Base-by-base conservation (phyloP, 2,888 invertebrate species). In the Lithophane leautieri region DNA sequence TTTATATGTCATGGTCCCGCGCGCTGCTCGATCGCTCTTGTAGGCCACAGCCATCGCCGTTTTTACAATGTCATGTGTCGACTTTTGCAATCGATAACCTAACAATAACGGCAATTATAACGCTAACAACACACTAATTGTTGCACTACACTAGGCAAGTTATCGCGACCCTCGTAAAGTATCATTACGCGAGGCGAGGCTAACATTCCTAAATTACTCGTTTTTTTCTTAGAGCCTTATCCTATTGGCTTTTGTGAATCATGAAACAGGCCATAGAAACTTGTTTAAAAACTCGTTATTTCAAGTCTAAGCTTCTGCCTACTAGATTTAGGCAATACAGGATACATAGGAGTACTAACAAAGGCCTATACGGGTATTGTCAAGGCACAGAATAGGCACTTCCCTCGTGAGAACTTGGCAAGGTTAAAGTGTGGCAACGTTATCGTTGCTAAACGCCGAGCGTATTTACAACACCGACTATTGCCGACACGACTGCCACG, bases 381-480 rank as follows among this genome's bases (percentile, higher is more conserved):
- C 96, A 96, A 96, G 96, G 96, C 96, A 91, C 93, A 95, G 95
- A 96, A 95, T 96, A 94, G 95, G 93, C 96, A 96, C 95, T 96
- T 96, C 96, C 96, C 95, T 94, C 96, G 96, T 96, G 96, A 96
- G 96, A 96, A 96, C 96, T 91, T 93, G 91, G 93, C 96, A 96
- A 96, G 96, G 96, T 96, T 96, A 95, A 79, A 94, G 92, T 96
- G 96, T 91, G 94, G 96, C 95, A 96, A 96, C 95, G 92, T 93
- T 94, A 95, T 95, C 95, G 95, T 96, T 96, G 96, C 96, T 96
- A 96, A 97, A 96, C 95, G 95, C 91, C 90, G 91, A 93, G 91
- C 94, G 93, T 95, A 95, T 96, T 96, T 96, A 95, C 96, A 96
- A 96, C 96, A 96, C 94, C 91, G 93, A 86, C 81, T 87, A 84